Evolutionary conservation across 1,140 invertebrate genomes (phyloP), one percentile per base, ranked within the genome.

Genomic region (Homalodisca vitripennis): DNA sequence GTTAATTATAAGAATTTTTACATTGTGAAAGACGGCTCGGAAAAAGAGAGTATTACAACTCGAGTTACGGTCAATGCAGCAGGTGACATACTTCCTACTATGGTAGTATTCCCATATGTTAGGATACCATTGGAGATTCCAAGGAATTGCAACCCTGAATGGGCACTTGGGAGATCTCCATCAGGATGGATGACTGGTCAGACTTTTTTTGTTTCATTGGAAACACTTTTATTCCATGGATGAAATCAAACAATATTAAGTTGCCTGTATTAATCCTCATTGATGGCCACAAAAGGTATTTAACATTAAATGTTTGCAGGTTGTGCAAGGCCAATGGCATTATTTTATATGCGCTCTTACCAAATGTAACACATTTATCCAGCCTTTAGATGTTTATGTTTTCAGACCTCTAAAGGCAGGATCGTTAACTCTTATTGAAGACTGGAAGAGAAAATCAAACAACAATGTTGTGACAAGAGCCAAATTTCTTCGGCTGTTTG

Each of bases 251-350:
- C 34, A 41, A 41, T 6, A 41, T 41, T 10, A 41, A 41, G 34
- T 41, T 41, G 34, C 34, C 34, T 41, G 34, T 6, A 41, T n/a
- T 73, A 77, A 24, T 74, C 76, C 34, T 41, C 34, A 41, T 41
- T 10, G 34, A 41, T 41, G 34, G 34, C 6, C 34, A 41, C 34
- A 41, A 41, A 41, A 41, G 34, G 6, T 17, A 41, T 17, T 41
- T 41, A 17, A 41, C 34, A 41, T 41, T 41, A 17, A 41, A 41
- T 41, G 34, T 17, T 6, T 41, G 34, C 34, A 6, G 34, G 17
- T 41, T 41, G 17, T 41, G 34, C 17, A 6, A 41, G n/a, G n/a
- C n/a, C n/a, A n/a, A n/a, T n/a, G n/a, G n/a, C n/a, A n/a, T n/a
- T n/a, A n/a, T n/a, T n/a, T 17, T 41, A 6, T 41, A 41, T 41